Percentiles rank a stretch among this genome's conserved stretches.
These are phyloP conservation scores for Hylaea fasciaria DNA, from an alignment of 2,888 invertebrate genomes.

Conservation along the genomic window DNA sequence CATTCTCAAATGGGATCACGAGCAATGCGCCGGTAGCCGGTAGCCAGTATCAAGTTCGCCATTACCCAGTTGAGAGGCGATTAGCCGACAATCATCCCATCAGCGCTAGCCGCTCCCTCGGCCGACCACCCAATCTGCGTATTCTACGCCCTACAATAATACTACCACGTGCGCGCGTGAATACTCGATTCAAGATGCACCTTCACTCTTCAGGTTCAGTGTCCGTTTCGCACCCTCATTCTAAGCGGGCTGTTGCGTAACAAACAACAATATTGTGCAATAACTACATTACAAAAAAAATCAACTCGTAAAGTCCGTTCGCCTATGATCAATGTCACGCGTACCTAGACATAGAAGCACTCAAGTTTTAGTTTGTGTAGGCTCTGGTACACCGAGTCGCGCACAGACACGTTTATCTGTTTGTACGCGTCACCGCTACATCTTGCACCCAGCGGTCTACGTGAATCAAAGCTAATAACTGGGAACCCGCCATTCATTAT, in stretches of 20 bases:
- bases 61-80: slow-evolving; percentile 76
- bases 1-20: slow-evolving; percentile 16
- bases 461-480: too few relatives aligned
- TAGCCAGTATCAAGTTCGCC: slow-evolving; percentile 68
- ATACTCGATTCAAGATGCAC: not conserved
- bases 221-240: slow-evolving; percentile 40
- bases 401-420: too few relatives aligned
- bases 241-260: slow-evolving; percentile 13
- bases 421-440: too few relatives aligned
- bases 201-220: slow-evolving; percentile 15
- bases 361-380: too few relatives aligned
- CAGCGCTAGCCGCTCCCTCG: slow-evolving; percentile 55
- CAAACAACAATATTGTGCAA: not conserved
- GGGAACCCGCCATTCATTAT: too few relatives aligned
- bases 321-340: too few relatives aligned
- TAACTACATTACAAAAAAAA: not conserved
- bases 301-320: not conserved
- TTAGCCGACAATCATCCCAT: slow-evolving; percentile 76
- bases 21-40: slow-evolving; percentile 32
- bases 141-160: slow-evolving; percentile 51
- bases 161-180: slow-evolving; percentile 50
- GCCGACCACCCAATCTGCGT: slow-evolving; percentile 60
- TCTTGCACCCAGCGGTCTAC: too few relatives aligned
- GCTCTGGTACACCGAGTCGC: too few relatives aligned
- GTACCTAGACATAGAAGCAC: too few relatives aligned